These are phyloP conservation scores for Pseudoatta argentina DNA, from an alignment of 1,140 invertebrate species.

Conservation along the genomic window DNA sequence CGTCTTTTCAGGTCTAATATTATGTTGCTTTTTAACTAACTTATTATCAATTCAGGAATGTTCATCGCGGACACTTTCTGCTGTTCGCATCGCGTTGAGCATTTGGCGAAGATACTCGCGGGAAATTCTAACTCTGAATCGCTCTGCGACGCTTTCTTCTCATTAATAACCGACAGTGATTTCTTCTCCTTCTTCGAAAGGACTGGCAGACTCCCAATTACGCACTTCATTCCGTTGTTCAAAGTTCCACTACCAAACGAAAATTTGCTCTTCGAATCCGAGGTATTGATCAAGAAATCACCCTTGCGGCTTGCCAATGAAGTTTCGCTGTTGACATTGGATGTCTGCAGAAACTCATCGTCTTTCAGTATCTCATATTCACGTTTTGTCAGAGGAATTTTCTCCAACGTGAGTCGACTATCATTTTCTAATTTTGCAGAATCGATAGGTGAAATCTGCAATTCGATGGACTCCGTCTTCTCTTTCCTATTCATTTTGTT, in stretches of 20 bases:
- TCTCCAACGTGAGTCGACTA: neutral
- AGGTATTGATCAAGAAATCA: neutral
- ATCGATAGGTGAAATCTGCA: slow-evolving; percentile 1
- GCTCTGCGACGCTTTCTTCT: slow-evolving; percentile 3
- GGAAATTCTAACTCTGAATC: neutral
- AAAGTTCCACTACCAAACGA: no score
- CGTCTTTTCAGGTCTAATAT: neutral
- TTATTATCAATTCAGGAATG: neutral
- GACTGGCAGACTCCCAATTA: neutral
- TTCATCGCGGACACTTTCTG: neutral
- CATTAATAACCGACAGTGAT: neutral
- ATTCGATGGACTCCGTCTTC: neutral
- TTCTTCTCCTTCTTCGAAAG: slow-evolving; percentile 21
- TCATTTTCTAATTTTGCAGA: slow-evolving; percentile 23
- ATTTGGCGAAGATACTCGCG: slow-evolving; percentile 48
- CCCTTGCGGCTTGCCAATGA: neutral
- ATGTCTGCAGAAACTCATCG: neutral
- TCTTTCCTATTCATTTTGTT: neutral
- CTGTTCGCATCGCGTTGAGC: neutral
- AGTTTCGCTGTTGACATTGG: neutral
- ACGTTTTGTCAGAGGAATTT: neutral
- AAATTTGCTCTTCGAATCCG: neutral
- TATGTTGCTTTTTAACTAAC: neutral
- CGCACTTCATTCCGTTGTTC: neutral
- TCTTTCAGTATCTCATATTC: neutral